Evolutionary conservation across 2,113 vertebrate genomes (phyloP), one percentile per base, ranked within the genome.

Genomic region (Ploceus nigricollis): DNA sequence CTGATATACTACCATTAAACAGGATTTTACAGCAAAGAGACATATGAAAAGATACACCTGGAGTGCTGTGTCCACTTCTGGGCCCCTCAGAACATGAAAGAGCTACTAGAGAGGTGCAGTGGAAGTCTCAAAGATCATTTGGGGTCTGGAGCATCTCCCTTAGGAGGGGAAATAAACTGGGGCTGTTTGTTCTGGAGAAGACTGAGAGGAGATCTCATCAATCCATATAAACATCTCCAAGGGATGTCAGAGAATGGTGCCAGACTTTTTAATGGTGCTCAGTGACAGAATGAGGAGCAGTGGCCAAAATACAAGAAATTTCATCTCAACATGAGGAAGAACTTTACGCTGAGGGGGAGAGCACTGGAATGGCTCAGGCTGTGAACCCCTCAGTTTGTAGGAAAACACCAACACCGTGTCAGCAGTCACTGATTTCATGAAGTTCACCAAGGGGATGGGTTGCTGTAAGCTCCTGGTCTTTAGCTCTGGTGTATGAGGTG

Each of bases 361-460:
- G 23, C 22, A 6, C 15, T 39, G 84, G 19, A n/a, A 28, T 11
- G 1, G 20, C 33, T 68, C 1, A 0, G 23, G 2, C 54, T 33
- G 7, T 10, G 21, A 60, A 37, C 22, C 21, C 25, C 51, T 50
- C 40, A 6, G 40, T 15, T 31, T 14, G 17, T 1, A 51, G 76
- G 70, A 23, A 85, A 90, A 72, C 11, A 30, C 17, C 12, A 31
- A 17, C 8, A 1, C 21, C 9, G 14, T 5, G 28, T 33, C 10
- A 75, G 15, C 15, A 54, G 23, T 6, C 44, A 5, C 39, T 13
- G 2, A 11, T 70, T 37, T 53, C 8, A 22, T 14, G 4, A 37
- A 45, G 15, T 6, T 70, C 14, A 9, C 21, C 10, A 7, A 63
- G 4, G 11, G 19, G 12, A 45, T 9, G 48, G 27, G 39, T 5